phyloP scores from a whole-genome alignment of 2,113 vertebrate genomes.

The Suricata suricatta region DNA sequence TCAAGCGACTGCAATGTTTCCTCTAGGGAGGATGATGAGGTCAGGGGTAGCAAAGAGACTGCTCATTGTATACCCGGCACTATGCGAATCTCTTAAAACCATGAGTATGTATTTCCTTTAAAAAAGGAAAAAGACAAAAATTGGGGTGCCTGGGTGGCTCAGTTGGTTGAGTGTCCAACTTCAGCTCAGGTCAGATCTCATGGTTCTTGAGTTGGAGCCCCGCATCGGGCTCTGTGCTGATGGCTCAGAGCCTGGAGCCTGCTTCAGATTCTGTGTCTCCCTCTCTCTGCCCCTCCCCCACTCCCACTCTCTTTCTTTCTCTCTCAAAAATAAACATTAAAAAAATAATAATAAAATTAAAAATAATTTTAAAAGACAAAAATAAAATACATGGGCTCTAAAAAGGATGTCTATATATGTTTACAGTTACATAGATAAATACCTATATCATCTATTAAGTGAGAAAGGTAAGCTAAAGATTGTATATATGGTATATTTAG shows the following conservation, averaged over 20 bases:
- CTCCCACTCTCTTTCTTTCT: neutral
- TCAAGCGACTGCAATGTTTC: neutral
- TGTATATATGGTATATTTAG: neutral
- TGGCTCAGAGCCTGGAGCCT: neutral
- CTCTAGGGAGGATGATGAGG: neutral
- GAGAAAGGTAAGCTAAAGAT: constrained; percentile 17
- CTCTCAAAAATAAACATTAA: neutral
- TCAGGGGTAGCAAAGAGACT: neutral
- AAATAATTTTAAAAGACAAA: neutral
- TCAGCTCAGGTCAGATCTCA: neutral
- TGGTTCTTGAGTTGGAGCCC: neutral
- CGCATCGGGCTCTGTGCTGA: neutral
- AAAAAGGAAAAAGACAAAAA: neutral
- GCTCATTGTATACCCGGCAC: neutral
- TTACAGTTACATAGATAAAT: neutral
- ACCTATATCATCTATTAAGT: neutral
- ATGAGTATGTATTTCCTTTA: neutral
- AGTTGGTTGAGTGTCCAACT: neutral
- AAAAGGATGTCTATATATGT: neutral
- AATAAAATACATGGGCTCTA: neutral
- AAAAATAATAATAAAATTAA: neutral
- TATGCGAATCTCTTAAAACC: neutral
- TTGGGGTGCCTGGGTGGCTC: neutral
- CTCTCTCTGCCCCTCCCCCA: neutral
- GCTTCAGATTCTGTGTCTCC: neutral